These are phyloP conservation scores for Tyrophagus putrescentiae DNA, from an alignment of 1,140 invertebrate genomes.

Conservation along the genomic window DNA sequence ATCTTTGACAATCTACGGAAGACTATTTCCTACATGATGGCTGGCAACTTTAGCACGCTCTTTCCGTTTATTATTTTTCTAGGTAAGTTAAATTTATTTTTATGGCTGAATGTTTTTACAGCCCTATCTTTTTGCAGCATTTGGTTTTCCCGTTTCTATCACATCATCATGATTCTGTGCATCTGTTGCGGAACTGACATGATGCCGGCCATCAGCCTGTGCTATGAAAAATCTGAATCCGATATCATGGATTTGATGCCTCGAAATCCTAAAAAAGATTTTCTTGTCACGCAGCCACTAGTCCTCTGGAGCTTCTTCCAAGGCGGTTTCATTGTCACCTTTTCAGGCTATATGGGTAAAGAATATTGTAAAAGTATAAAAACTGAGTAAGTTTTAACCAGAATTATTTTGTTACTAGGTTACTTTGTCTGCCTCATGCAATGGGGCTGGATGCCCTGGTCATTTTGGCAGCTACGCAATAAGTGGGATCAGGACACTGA, in stretches of 20 bases:
- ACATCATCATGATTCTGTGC: constrained; percentile 98
- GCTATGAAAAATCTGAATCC: constrained; percentile 49
- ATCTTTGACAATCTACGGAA: constrained; percentile 99
- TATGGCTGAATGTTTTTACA: too few species aligned
- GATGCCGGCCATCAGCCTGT: constrained; percentile 55
- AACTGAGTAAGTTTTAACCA: too few species aligned
- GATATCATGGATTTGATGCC: constrained; percentile 54
- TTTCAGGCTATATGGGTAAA: constrained; percentile 72
- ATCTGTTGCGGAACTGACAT: constrained; percentile 99
- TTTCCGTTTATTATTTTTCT: constrained; percentile 97
- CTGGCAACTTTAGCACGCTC: constrained; percentile 98
- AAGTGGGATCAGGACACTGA: constrained; percentile 89
- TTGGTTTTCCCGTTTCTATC: constrained; percentile 87
- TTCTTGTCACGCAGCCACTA: constrained; percentile 42
- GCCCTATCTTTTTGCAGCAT: too few species aligned
- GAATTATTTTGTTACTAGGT: too few species aligned
- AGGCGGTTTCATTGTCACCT: constrained; percentile 98
- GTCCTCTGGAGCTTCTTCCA: constrained; percentile 79
- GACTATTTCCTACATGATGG: constrained; percentile 92
- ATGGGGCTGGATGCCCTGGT: constrained; percentile 76
- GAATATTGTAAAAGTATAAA: too few species aligned
- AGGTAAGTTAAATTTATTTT: too few species aligned
- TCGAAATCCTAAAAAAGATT: constrained; percentile 46
- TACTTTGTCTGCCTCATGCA: constrained; percentile 99
- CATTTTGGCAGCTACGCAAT: constrained; percentile 75